Evolutionary conservation across 92 coral and sea anemone genomes (phyloP).

Genomic region (Zoanthus sansibaricus): DNA sequence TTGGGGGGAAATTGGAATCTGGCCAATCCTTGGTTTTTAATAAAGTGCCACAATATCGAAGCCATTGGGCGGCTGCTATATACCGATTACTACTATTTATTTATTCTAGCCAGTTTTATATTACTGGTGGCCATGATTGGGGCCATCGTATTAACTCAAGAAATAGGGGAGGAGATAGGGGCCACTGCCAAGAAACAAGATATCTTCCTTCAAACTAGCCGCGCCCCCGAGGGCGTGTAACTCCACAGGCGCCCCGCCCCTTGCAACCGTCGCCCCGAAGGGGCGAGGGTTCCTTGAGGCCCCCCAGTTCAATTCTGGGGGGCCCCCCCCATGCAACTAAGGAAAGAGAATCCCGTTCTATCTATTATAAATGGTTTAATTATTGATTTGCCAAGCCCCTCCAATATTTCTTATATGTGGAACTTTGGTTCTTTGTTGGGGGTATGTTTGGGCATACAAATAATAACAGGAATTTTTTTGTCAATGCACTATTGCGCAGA

Average conservation of each 20-base stretch:
- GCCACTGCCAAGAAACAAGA: constrained; percentile 80
- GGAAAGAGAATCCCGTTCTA: constrained; percentile 83
- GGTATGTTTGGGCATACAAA: constrained; percentile 48
- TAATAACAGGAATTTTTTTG: constrained; percentile 56
- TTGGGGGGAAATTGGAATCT: constrained; percentile 60
- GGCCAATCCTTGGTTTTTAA: constrained; percentile 74
- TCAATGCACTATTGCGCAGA: constrained; percentile 62
- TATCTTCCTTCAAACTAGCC: constrained; percentile 80
- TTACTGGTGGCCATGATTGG: constrained; percentile 81
- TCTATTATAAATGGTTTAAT: constrained; percentile 79
- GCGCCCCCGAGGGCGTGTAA: constrained; percentile 58
- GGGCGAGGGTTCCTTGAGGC: constrained; percentile 11
- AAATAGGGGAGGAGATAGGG: constrained; percentile 73
- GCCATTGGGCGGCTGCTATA: constrained; percentile 78
- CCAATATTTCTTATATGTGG: constrained; percentile 89
- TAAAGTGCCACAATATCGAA: constrained; percentile 69
- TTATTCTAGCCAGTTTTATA: constrained; percentile 77
- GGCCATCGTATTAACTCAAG: constrained; percentile 80
- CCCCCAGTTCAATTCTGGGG: constrained; percentile 46
- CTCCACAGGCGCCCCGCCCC: constrained; percentile 6
- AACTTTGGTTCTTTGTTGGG: constrained; percentile 72
- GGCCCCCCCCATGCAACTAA: constrained; percentile 67
- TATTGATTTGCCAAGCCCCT: constrained; percentile 85
- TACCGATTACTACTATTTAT: constrained; percentile 73
- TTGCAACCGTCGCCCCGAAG: constrained; percentile 10